Conservation (phyloP, 2,797 vertebrate genomes). For the Peromyscus attwateri region DNA sequence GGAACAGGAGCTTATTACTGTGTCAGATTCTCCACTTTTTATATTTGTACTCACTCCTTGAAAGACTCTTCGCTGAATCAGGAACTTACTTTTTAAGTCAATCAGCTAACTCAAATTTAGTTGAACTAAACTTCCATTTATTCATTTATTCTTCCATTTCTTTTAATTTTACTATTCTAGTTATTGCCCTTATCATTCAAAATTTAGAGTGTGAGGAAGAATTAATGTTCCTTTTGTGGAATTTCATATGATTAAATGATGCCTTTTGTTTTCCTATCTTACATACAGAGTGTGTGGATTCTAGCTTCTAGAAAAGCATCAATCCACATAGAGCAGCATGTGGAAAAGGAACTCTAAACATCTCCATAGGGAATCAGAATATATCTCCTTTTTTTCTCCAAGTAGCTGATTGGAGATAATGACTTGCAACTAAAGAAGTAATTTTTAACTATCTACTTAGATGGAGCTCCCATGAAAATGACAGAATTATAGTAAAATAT, state of each 20-base stretch:
- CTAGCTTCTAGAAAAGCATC: neutral
- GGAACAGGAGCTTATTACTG: slow-evolving; percentile 4
- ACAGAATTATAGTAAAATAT: neutral
- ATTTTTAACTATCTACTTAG: neutral
- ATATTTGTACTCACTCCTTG: neutral
- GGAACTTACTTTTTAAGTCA: neutral
- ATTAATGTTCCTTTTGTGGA: neutral
- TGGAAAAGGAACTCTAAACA: fast-evolving
- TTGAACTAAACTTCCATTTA: neutral
- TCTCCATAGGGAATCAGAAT: neutral
- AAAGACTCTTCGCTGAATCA: neutral
- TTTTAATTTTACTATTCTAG: neutral
- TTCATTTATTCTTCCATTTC: neutral
- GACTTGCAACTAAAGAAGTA: neutral
- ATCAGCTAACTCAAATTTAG: neutral
- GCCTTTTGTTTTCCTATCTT: neutral
- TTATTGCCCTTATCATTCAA: neutral
- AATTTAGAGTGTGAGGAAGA: neutral
- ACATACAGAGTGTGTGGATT: neutral
- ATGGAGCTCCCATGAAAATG: neutral
- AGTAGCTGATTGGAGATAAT: neutral
- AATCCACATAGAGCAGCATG: fast-evolving
- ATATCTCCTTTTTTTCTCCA: neutral
- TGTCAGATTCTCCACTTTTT: neutral
- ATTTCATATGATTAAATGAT: neutral